Conservation (phyloP, 2,113 vertebrate genomes). For the Amblyornis subalaris region DNA sequence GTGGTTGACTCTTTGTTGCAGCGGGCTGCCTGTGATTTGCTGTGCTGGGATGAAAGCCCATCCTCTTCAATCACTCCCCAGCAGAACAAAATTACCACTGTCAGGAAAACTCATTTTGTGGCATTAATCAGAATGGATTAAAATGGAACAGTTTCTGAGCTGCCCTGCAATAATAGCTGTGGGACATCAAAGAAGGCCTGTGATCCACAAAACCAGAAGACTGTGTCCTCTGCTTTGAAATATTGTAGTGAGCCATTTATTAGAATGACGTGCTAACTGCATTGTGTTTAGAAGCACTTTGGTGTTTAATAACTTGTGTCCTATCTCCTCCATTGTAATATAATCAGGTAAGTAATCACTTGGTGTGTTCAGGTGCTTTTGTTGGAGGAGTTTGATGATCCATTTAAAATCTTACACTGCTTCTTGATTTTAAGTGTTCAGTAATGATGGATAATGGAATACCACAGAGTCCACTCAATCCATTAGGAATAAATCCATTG, state of each 20-base stretch:
- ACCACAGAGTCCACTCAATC: not conserved
- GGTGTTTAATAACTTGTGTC: not conserved
- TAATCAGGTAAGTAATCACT: not conserved
- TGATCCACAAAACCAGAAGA: not conserved
- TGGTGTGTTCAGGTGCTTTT: not conserved
- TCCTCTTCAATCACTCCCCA: conserved; percentile 14
- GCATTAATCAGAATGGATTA: conserved; percentile 60
- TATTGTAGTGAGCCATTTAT: not conserved
- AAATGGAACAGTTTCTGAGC: conserved; percentile 2
- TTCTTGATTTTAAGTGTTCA: not conserved
- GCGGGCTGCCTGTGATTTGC: not conserved
- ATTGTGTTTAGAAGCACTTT: not conserved
- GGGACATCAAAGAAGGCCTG: conserved; percentile 18
- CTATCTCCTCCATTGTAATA: not conserved
- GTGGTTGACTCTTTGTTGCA: not conserved
- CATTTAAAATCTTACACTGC: not conserved
- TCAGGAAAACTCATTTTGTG: conserved; percentile 49
- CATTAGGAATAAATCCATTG: not conserved
- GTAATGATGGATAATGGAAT: not conserved
- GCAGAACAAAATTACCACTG: conserved; percentile 8
- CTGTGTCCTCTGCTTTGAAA: conserved; percentile 6
- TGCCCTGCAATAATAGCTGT: conserved; percentile 10
- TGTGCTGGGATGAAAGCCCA: conserved; percentile 13
- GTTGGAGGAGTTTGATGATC: not conserved
- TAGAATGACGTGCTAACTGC: not conserved